Evolutionary conservation across 2,888 invertebrate genomes (phyloP), one percentile per base, ranked within the genome.

Genomic region (Acrobasis repandana): DNA sequence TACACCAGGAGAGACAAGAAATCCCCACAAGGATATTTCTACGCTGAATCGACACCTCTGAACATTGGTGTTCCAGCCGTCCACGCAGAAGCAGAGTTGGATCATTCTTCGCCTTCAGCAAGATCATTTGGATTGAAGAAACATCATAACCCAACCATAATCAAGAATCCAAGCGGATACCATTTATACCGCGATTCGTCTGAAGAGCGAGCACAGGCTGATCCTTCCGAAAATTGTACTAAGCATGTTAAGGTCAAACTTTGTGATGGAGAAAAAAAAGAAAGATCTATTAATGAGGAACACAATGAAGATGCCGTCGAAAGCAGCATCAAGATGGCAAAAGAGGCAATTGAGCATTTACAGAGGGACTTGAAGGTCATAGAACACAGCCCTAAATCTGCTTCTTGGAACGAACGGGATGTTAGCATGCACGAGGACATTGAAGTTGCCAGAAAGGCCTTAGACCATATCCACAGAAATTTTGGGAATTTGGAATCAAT

Each of bases 291-390:
- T 11, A 65, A 74, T 6, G 67, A 67, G 16, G 69, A 73, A 47
- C 67, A 73, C 43, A 71, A 77, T 1, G 82, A 85, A 61, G 79
- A 77, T 43, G 83, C 88, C 52, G 80, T 90, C 72, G 82, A 86
- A 67, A 75, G 80, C n/a, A 90, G 81, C 62, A 82, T 90, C 59
- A 77, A 78, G 61, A 79, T 85, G 75, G 90, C 89, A 15, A 88
- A 86, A 65, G 85, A 85, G 76, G 90, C 89, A 1, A 83, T 90
- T n/a, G 85, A 90, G 67, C 82, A 79, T 61, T 70, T 91, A 33
- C 85, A 89, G 68, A 77, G 75, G 18, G 84, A 88, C 63, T 67
- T 90, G 38, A 71, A 77, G 58, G 80, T 75, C 65, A 80, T 82
- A 46, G 85, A 88, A 60, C 67, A 75, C 47, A 65, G 63, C n/a